Evolutionary conservation across 2,888 invertebrate species (phyloP).

Genomic region (Silvanus unidentatus): DNA sequence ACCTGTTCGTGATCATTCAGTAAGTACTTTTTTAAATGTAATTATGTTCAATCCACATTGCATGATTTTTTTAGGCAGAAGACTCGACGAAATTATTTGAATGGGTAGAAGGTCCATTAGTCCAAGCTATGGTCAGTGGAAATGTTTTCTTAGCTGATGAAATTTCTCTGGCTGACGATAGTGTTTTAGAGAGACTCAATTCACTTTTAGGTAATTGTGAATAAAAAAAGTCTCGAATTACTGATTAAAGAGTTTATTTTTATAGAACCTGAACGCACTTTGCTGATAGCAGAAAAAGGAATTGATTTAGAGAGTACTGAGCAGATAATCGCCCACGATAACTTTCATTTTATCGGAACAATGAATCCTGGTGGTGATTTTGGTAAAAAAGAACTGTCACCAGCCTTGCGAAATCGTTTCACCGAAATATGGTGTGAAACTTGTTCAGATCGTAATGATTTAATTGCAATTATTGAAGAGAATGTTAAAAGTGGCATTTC

Average conservation of each 20-base stretch:
- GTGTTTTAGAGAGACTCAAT: conserved; percentile 94
- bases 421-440: conserved; percentile 98
- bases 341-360: conserved; percentile 90
- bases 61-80: too few relatives aligned
- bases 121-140: conserved; percentile 84
- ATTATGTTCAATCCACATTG: conserved; percentile 7
- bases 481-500: conserved; percentile 59
- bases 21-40: too few relatives aligned
- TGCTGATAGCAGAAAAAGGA: conserved; percentile 88
- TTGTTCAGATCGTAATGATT: conserved; percentile 65
- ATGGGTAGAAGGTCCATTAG: conserved; percentile 96
- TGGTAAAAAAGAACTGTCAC: conserved; percentile 98
- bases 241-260: conserved; percentile 15
- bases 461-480: conserved; percentile 73
- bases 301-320: conserved; percentile 53
- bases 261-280: conserved; percentile 84
- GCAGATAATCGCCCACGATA: conserved; percentile 59
- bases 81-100: conserved; percentile 68
- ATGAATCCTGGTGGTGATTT: conserved; percentile 99
- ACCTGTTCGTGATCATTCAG: conserved; percentile 65
- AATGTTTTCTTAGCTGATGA: conserved; percentile 93
- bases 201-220: conserved; percentile 77
- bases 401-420: conserved; percentile 93
- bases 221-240: conserved; percentile 7
- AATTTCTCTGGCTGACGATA: conserved; percentile 97